Evolutionary conservation across 1,140 invertebrate genomes (phyloP).

Genomic region (Nephotettix cincticeps): DNA sequence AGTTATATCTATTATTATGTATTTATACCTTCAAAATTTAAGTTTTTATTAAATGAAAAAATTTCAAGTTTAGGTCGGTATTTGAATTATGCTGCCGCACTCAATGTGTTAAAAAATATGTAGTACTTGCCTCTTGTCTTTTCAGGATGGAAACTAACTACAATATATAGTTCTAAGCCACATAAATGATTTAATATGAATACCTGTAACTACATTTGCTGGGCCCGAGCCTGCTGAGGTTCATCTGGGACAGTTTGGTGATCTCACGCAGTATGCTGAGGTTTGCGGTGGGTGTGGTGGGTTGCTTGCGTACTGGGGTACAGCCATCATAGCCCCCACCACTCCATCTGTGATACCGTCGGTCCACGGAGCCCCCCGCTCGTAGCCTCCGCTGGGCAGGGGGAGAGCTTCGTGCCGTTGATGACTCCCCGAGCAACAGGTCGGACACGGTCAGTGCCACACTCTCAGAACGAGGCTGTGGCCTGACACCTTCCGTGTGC

Average conservation of each 20-base stretch:
- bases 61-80: no score
- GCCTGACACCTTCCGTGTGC: slow-evolving; percentile 63
- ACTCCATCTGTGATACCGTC: slow-evolving; percentile 23
- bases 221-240: slow-evolving; percentile 63
- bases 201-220: slow-evolving; percentile 65
- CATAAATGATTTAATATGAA: no score
- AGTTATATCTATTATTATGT: no score
- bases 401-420: slow-evolving; percentile 18
- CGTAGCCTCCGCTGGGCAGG: slow-evolving; percentile 32
- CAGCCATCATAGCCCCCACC: slow-evolving; percentile 42
- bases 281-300: slow-evolving; percentile 28
- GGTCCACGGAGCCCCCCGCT: slow-evolving; percentile 35
- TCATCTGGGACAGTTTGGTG: slow-evolving; percentile 70
- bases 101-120: no score
- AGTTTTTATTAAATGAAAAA: no score
- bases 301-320: slow-evolving; percentile 7
- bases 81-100: no score
- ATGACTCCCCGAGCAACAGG: slow-evolving; percentile 47
- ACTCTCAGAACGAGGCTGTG: slow-evolving; percentile 67
- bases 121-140: no score
- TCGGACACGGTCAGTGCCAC: slow-evolving; percentile 60
- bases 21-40: no score
- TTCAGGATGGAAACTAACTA: no score
- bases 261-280: slow-evolving; percentile 67
- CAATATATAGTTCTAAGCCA: no score